Percentiles rank a stretch among this genome's conserved stretches.
These are phyloP conservation scores for Danio aesculapii DNA, from an alignment of 2,797 vertebrate species.

Conservation along the genomic window DNA sequence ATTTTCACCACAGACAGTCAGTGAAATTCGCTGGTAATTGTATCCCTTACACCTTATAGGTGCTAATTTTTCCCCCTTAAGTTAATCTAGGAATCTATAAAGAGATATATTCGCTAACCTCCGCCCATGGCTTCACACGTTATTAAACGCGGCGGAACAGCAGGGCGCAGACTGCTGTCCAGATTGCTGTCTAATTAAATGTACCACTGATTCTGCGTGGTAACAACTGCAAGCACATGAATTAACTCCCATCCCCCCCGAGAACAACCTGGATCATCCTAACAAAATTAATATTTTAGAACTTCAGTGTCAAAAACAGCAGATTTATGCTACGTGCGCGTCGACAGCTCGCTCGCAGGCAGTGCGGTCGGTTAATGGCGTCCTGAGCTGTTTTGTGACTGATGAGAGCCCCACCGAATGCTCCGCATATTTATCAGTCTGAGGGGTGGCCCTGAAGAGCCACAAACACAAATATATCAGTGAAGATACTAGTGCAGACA, in stretches of 20 bases:
- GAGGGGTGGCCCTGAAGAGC: constrained; percentile 29
- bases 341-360: constrained; percentile 80
- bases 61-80: constrained; percentile 38
- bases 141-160: constrained; percentile 63
- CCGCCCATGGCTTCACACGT: constrained; percentile 51
- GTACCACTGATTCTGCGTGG: constrained; percentile 66
- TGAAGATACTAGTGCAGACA: constrained; percentile 35
- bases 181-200: constrained; percentile 77
- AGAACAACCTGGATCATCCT: constrained; percentile 75
- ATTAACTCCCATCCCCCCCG: constrained; percentile 69
- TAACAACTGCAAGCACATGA: constrained; percentile 72
- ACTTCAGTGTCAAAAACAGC: constrained; percentile 74
- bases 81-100: constrained; percentile 42
- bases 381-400: constrained; percentile 68
- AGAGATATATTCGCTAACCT: constrained; percentile 35
- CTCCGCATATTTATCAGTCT: constrained; percentile 75
- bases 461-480: constrained; percentile 47
- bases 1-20: constrained; percentile 31
- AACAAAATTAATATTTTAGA: constrained; percentile 79
- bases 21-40: constrained; percentile 18
- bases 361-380: constrained; percentile 70
- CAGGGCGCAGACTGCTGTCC: constrained; percentile 70
- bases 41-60: constrained; percentile 40
- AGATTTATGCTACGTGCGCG: constrained; percentile 62
- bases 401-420: constrained; percentile 73